Conservation (phyloP, 2,797 vertebrate species). For the Morus bassanus region DNA sequence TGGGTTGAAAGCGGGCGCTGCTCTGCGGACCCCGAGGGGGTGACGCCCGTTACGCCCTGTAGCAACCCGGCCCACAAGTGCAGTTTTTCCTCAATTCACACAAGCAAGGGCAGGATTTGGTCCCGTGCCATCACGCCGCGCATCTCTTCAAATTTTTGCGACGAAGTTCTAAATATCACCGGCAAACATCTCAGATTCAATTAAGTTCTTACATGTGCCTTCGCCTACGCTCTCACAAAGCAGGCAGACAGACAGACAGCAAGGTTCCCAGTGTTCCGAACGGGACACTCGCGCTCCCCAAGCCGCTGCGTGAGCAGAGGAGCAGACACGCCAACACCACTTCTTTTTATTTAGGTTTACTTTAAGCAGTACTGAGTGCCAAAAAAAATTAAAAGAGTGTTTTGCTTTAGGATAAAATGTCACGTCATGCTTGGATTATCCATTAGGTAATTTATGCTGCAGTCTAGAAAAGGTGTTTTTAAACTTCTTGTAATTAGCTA, state of each 20-base stretch:
- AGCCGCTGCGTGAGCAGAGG: fast-evolving
- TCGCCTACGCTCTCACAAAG: fast-evolving
- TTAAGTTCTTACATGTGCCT: fast-evolving
- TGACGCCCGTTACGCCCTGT: fast-evolving
- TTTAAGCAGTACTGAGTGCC: not conserved
- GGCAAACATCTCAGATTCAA: fast-evolving
- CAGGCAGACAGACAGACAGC: not conserved
- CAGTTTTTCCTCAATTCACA: not conserved
- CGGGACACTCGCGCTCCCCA: fast-evolving
- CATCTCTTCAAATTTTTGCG: not conserved
- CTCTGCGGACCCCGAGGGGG: not conserved
- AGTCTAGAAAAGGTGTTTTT: not conserved
- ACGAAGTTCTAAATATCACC: not conserved
- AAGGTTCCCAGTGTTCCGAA: not conserved
- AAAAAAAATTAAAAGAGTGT: not conserved
- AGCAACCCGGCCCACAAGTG: fast-evolving
- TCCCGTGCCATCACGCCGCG: fast-evolving
- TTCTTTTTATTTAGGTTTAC: not conserved
- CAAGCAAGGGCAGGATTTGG: not conserved
- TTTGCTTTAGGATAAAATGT: conserved; percentile 22
- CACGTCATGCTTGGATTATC: not conserved
- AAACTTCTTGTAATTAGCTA: not conserved
- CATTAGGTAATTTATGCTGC: conserved; percentile 10
- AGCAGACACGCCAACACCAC: fast-evolving
- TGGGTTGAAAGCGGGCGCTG: not conserved